Evolutionary conservation across 2,888 invertebrate species (phyloP).

Genomic region (Amiota mariae): DNA sequence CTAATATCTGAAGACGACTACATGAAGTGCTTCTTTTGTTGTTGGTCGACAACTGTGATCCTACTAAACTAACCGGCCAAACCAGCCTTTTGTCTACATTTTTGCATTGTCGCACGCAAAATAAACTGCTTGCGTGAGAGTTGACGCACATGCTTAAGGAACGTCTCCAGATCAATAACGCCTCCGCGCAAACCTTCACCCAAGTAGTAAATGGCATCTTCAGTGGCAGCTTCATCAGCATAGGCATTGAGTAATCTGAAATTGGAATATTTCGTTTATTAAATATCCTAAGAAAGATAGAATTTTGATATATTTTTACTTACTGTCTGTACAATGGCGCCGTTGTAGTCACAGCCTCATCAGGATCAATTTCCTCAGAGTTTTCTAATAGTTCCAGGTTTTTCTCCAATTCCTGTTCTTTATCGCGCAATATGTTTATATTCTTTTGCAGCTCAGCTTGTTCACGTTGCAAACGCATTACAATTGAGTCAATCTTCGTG

Average conservation of each 20-base stretch:
- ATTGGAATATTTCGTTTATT: constrained; percentile 18
- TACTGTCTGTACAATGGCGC: constrained; percentile 96
- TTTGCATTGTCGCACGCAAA: constrained; percentile 94
- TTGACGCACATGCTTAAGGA: constrained; percentile 96
- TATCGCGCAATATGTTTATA: constrained; percentile 86
- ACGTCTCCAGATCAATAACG: constrained; percentile 95
- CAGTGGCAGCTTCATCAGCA: constrained; percentile 97
- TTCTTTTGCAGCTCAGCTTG: constrained; percentile 88
- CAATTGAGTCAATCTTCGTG: constrained; percentile 84
- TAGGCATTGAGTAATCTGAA: constrained; percentile 90
- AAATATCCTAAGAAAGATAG: constrained; percentile 26
- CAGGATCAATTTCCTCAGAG: constrained; percentile 90
- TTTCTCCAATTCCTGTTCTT: constrained; percentile 88
- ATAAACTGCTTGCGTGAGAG: constrained; percentile 97
- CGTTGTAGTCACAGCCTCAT: constrained; percentile 96
- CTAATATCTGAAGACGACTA: constrained; percentile 35
- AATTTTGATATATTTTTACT: constrained; percentile 65
- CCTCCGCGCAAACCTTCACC: constrained; percentile 94
- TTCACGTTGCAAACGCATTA: constrained; percentile 84
- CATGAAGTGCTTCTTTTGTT: constrained; percentile 29
- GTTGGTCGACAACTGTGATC: not conserved
- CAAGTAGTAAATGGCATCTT: constrained; percentile 98
- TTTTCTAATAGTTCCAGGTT: constrained; percentile 84
- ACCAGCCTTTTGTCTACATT: constrained; percentile 96
- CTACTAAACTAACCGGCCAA: constrained; percentile 80